phyloP scores from a whole-genome alignment of 2,113 vertebrate species.

The Oplegnathus fasciatus region DNA sequence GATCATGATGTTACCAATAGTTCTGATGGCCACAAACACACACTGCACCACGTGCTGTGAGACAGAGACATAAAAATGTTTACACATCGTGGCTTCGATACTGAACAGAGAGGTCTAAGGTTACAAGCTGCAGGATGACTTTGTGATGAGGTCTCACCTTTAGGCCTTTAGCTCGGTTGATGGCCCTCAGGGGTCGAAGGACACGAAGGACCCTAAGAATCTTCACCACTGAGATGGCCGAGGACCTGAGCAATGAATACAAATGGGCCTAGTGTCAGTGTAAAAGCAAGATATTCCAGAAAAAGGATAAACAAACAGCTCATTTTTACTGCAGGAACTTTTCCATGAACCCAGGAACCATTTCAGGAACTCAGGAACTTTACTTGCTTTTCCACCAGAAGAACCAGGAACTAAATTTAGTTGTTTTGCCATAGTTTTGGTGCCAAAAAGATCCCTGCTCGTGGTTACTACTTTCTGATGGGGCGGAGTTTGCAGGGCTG shows the following conservation, averaged over 20 bases:
- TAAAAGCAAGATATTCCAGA: neutral
- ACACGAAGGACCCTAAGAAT: conserved; percentile 97
- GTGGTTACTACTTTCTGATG: neutral
- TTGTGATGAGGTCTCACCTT: conserved; percentile 85
- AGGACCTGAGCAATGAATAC: conserved; percentile 87
- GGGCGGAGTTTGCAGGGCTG: neutral
- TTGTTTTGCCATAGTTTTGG: neutral
- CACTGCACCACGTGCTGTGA: conserved; percentile 97
- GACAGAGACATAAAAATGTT: conserved; percentile 4
- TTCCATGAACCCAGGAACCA: neutral
- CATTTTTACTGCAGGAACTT: neutral
- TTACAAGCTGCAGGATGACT: neutral
- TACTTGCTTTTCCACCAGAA: neutral
- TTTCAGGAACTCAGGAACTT: neutral
- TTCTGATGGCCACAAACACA: conserved; percentile 98
- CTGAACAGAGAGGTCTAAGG: neutral
- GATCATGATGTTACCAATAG: conserved; percentile 99
- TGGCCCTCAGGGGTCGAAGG: conserved; percentile 95
- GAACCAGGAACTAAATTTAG: neutral
- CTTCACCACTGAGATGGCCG: conserved; percentile 99
- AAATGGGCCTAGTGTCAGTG: neutral
- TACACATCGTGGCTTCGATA: neutral
- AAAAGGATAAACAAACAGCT: neutral
- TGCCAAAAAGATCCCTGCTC: neutral
- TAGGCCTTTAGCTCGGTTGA: conserved; percentile 99